Base-by-base conservation (phyloP, 2,888 invertebrate genomes). In the Caenorhabditis wallacei region DNA sequence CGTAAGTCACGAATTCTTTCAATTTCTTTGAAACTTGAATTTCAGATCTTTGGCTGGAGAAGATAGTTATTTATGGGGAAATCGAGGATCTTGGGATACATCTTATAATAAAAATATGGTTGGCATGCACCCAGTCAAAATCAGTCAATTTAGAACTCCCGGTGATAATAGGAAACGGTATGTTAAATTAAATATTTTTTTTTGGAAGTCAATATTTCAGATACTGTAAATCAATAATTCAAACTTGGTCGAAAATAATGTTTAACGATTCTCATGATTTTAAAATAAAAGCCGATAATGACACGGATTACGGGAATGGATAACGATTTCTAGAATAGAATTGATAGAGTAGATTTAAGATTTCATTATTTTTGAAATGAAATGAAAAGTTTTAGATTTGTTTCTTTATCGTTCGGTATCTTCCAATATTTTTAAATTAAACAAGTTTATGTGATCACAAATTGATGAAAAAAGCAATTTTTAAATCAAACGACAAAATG, bases 91-190 rank as follows among this genome's bases (percentile, higher is more conserved):
- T 0, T 80, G 71, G 64, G 5, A n/a, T 2, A 20, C n/a, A 16
- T 10, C n/a, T 16, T 80, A 71, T 24, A 51, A 48, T 16, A 10
- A 2, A 5, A 54, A 64, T 11, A 37, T 80, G 57, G 43, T 64
- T 1, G 48, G 16, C 16, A 48, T 80, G 24, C 79, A 80, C 37
- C 71, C 79, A 10, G 54, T 80, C 2, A 80, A 80, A 57, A 13
- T 71, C 2, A 71, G 64, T 35, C 10, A 18, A 22, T 69, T 78
- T 35, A 4, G 10, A 22, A 10, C 61, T 2, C 54, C 78, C 2
- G 22, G 35, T 18, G 16, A 35, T 37, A 35, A 20, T 10, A 48
- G 43, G 2, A 56, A 46, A 16, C 20, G 26, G 63, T 63, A 1
- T 22, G 71, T 53, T 7, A 11, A 40, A 18, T 11, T 10, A n/a